Evolutionary conservation across 2,888 invertebrate species (phyloP).

Genomic region (Sisyra terminalis): DNA sequence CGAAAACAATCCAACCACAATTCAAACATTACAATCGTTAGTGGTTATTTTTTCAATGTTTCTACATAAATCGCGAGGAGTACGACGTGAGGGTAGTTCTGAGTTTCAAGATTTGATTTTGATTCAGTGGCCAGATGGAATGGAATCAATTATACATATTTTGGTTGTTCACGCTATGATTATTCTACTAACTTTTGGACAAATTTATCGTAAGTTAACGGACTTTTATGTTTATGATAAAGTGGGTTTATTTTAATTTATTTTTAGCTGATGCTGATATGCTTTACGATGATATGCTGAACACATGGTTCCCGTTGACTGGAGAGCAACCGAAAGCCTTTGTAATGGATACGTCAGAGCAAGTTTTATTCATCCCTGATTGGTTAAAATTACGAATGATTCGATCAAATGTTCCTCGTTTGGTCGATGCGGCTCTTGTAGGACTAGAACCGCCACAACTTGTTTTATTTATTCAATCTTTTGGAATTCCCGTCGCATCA

Average conservation of each 20-base stretch:
- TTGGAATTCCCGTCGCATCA: slow-evolving; percentile 80
- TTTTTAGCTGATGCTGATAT: slow-evolving; percentile 19
- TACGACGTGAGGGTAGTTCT: slow-evolving; percentile 40
- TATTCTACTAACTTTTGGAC: slow-evolving; percentile 58
- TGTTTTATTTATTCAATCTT: slow-evolving; percentile 87
- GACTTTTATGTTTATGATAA: slow-evolving; percentile 20
- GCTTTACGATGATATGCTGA: slow-evolving; percentile 41
- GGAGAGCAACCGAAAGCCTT: slow-evolving; percentile 61
- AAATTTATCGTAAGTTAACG: slow-evolving; percentile 21
- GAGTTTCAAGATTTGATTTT: slow-evolving; percentile 59
- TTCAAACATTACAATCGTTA: slow-evolving; percentile 50
- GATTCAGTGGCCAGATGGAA: slow-evolving; percentile 60
- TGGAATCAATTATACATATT: slow-evolving; percentile 60
- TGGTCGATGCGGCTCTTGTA: slow-evolving; percentile 74
- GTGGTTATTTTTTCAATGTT: slow-evolving; percentile 59
- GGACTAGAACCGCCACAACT: slow-evolving; percentile 78
- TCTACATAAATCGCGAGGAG: slow-evolving; percentile 50
- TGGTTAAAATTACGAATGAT: slow-evolving; percentile 84
- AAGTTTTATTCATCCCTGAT: slow-evolving; percentile 72
- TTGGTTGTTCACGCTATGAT: slow-evolving; percentile 72
- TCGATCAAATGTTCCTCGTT: slow-evolving; percentile 58
- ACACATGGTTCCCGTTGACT: slow-evolving; percentile 72
- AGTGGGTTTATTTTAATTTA: slow-evolving; percentile 6
- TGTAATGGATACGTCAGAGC: slow-evolving; percentile 63
- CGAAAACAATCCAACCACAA: slow-evolving; percentile 19